Base-by-base conservation (phyloP, 2,888 invertebrate species). In the Temnothorax rugatulus region DNA sequence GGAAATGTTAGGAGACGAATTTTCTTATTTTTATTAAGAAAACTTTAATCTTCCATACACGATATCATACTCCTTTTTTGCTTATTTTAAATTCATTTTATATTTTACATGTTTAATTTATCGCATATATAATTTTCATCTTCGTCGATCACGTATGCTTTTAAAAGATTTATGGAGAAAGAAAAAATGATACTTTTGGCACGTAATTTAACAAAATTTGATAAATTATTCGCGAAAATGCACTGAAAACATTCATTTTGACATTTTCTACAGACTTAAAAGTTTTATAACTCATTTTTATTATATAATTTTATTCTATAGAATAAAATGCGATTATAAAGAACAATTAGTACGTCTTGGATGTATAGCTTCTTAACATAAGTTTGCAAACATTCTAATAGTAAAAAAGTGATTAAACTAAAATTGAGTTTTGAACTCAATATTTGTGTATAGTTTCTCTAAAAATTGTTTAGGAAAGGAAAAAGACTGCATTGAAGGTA, bases 21-120 rank as follows among this genome's bases (percentile, higher is more conserved):
- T 5, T 63, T n/a, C n/a, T 11, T 15, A 13, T n/a, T 34, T 63
- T 63, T 63, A 5, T 21, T 15, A 74, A 34, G 34, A 15, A 15
- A 21, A 5, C 3, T 21, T 50, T 18, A 34, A 57, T 41, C 41
- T 57, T 57, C 8, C 15, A 54, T 54, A 13, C 41, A 4, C 54
- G 18, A 21, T 1, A 15, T 34, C 0, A 50, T 13, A 4, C 15
- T 7, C 5, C 11, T 59, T 41, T 47, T 15, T 21, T 3, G 7
- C 21, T 21, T 64, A 34, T 76, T 50, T 9, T 15, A 41, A 15
- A 61, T 29, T 61, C 34, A 57, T 21, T 61, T 75, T 21, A 75
- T 59, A 44, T 57, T 57, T 54, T 8, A 47, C 21, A 11, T 29
- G 0, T 34, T 18, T 15, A 44, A 34, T 75, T 44, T n/a, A 9